phyloP scores from a whole-genome alignment of 1,140 invertebrate species.

The Cyclargus thomasi region DNA sequence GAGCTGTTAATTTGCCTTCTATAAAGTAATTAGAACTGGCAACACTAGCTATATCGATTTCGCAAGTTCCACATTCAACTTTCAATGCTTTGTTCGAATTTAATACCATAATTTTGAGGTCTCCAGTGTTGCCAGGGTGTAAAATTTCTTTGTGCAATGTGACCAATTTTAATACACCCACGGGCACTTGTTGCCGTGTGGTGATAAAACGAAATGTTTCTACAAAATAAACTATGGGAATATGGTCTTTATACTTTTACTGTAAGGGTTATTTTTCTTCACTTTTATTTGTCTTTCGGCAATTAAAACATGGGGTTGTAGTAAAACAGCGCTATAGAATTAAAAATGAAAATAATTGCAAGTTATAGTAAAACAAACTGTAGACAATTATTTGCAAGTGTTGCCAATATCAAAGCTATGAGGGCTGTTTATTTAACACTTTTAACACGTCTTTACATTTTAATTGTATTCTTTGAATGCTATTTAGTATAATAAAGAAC shows the following conservation, averaged over 20 bases:
- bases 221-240: slow-evolving; percentile 14
- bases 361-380: neutral
- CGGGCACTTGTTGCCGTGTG: slow-evolving; percentile 24
- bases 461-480: neutral
- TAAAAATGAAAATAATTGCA: neutral
- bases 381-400: neutral
- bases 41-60: slow-evolving; percentile 44
- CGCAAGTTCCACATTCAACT: slow-evolving; percentile 34
- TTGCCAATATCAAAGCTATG: neutral
- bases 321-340: neutral
- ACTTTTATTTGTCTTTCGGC: too few species aligned
- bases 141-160: slow-evolving; percentile 52
- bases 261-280: slow-evolving; percentile 3
- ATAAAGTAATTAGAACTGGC: slow-evolving; percentile 50
- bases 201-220: slow-evolving; percentile 11
- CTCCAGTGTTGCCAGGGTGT: slow-evolving; percentile 44
- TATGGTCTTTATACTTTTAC: slow-evolving; percentile 13
- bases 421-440: neutral
- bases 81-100: slow-evolving; percentile 49
- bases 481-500: neutral
- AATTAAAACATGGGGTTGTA: neutral
- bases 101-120: slow-evolving; percentile 62
- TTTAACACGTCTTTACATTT: neutral
- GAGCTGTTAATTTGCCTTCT: slow-evolving; percentile 54
- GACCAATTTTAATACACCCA: slow-evolving; percentile 50